Evolutionary conservation across 2,797 vertebrate genomes (phyloP).

Genomic region (Lutjanus argentimaculatus): DNA sequence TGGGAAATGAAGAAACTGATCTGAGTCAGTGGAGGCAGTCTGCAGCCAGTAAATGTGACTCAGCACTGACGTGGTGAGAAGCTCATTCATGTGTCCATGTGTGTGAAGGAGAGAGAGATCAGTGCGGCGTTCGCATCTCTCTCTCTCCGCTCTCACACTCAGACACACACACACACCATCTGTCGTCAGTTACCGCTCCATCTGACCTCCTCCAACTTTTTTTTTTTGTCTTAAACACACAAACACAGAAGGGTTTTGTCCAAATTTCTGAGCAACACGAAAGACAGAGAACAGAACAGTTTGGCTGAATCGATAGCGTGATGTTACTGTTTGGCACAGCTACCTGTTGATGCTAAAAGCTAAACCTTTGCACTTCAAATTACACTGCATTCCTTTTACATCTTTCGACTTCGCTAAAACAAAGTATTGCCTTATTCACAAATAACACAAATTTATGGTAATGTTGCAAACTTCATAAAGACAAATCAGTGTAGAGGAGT

Average conservation of each 20-base stretch:
- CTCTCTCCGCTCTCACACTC: neutral
- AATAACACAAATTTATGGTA: too few species aligned
- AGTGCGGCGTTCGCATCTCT: neutral
- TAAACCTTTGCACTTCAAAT: neutral
- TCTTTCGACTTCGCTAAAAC: neutral
- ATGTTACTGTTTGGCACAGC: neutral
- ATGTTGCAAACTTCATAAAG: too few species aligned
- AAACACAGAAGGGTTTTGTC: slow-evolving; percentile 26
- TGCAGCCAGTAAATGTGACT: slow-evolving; percentile 71
- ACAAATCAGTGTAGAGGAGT: too few species aligned
- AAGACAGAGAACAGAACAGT: neutral
- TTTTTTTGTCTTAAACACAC: slow-evolving; percentile 37
- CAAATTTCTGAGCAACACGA: neutral
- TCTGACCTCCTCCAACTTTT: slow-evolving; percentile 66
- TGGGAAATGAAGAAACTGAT: slow-evolving; percentile 36
- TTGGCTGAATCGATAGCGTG: neutral
- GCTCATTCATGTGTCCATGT: slow-evolving; percentile 49
- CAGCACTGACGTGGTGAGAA: slow-evolving; percentile 55
- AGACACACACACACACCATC: slow-evolving; percentile 52
- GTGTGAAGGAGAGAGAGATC: slow-evolving; percentile 10
- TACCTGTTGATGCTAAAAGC: neutral
- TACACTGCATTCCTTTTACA: neutral
- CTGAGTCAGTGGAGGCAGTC: slow-evolving; percentile 33
- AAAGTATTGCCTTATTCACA: neutral
- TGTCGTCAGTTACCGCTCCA: slow-evolving; percentile 60